These are phyloP conservation scores for Drosophila mimica DNA, from an alignment of 2,888 invertebrate genomes.

Conservation along the genomic window DNA sequence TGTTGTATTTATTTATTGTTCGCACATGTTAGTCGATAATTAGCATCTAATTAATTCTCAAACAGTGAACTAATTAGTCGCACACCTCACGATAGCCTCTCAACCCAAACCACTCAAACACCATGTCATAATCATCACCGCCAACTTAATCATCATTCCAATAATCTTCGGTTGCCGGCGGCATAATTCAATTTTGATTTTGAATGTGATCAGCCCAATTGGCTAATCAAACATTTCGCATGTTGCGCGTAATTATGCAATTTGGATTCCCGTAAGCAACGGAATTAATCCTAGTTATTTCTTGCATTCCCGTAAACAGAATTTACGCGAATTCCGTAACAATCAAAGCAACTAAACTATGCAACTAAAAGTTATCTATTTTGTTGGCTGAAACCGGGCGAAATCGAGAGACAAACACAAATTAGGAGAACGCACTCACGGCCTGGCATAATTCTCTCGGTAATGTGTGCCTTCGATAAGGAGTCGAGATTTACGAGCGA, in stretches of 20 bases:
- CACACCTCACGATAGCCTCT: conserved; percentile 41
- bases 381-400: background rate
- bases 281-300: background rate
- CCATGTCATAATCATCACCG: conserved; percentile 16
- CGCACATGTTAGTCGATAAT: conserved; percentile 63
- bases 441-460: conserved; percentile 26
- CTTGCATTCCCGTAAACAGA: background rate
- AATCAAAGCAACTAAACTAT: background rate
- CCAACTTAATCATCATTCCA: conserved; percentile 11
- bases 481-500: conserved; percentile 41
- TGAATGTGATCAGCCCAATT: conserved; percentile 54
- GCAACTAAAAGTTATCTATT: background rate
- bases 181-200: conserved; percentile 69
- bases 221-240: conserved; percentile 64
- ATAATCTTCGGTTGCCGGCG: conserved; percentile 14
- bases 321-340: background rate
- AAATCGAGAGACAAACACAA: conserved; percentile 2
- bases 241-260: conserved; percentile 53
- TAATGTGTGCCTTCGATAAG: conserved; percentile 39
- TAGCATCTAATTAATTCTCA: conserved; percentile 74
- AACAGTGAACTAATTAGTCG: conserved; percentile 71
- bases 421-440: background rate
- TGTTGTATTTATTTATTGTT: conserved; percentile 7
- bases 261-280: conserved; percentile 9
- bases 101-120: background rate